Evolutionary conservation across 2,113 vertebrate species (phyloP), one percentile per base, ranked within the genome.

Genomic region (Hemicordylus capensis): DNA sequence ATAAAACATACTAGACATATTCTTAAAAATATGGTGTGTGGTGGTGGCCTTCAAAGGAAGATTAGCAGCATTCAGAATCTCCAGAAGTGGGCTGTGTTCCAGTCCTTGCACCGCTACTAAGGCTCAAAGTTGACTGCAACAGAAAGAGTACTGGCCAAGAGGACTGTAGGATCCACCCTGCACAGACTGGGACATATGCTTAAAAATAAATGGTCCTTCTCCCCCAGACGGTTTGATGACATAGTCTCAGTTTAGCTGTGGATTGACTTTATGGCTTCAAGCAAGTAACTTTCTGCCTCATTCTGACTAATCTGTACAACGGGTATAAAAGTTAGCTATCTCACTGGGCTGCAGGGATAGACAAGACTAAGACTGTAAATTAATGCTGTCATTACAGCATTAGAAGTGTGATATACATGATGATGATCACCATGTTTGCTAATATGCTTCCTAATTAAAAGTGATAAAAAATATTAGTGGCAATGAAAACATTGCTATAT

Each of bases 171-270:
- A 56, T 78, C n/a, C 1, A 20, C 6, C 58, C 81, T 54, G 56
- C 20, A 4, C 0, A 0, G 1, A 0, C 14, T 28, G 11, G 58
- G 24, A 82, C 1, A 0, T 44, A 0, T 15, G 3, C 34, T 89
- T 12, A 1, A 42, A 17, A 78, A 78, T 34, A n/a, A n/a, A n/a
- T n/a, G n/a, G n/a, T 12, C 48, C 12, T 51, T 12, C 48, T 51
- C 48, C 48, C 48, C 48, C 48, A 51, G 12, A 51, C 12, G 10
- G 19, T 1, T 8, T 66, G 12, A 22, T 67, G 51, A 3, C 26
- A 26, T 51, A 61, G 22, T 48, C 39, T n/a, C 34, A 64, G n/a
- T 37, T 70, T 6, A 44, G 67, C 24, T 26, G 20, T 70, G 39
- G 39, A 69, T 69, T 39, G 22, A 73, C 7, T 73, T 37, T 31